These are phyloP conservation scores for Drosophila sp. DNA, from an alignment of 1,140 invertebrate species.

Conservation along the genomic window DNA sequence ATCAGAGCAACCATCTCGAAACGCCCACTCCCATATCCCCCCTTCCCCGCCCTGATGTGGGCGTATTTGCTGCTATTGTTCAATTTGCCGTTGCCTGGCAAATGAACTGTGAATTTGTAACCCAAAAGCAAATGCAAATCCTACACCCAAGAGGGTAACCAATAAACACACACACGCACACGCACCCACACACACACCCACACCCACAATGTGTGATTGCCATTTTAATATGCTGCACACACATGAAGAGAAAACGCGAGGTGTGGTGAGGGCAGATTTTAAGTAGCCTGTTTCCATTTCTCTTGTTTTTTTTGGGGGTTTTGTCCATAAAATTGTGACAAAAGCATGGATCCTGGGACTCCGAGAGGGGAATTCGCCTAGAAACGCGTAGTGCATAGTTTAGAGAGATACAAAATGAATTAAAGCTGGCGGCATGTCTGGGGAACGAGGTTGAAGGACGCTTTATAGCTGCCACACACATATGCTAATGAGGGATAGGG, in stretches of 20 bases:
- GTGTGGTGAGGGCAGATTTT: background rate
- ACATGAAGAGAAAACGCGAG: background rate
- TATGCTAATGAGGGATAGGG: constrained; percentile 11
- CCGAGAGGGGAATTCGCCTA: background rate
- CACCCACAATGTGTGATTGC: background rate
- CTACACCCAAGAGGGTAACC: constrained; percentile 1
- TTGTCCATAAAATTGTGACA: constrained; percentile 18
- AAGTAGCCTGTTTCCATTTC: constrained; percentile 1
- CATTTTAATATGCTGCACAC: constrained; percentile 19
- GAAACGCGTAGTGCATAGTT: constrained; percentile 13
- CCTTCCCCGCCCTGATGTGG: background rate
- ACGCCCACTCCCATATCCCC: background rate
- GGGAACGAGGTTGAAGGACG: background rate
- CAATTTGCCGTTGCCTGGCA: constrained; percentile 18
- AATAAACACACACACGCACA: constrained; percentile 4
- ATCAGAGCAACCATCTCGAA: constrained; percentile 10
- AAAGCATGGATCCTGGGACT: constrained; percentile 3
- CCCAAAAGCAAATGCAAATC: constrained; percentile 18
- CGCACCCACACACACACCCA: background rate
- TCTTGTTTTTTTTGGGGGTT: background rate
- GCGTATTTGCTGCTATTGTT: background rate
- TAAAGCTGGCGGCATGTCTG: constrained; percentile 1
- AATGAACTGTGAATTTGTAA: constrained; percentile 21
- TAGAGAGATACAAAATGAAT: background rate
- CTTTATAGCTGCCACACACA: constrained; percentile 8